phyloP scores from a whole-genome alignment of 2,113 vertebrate species.

The Planiliza haematocheilus region DNA sequence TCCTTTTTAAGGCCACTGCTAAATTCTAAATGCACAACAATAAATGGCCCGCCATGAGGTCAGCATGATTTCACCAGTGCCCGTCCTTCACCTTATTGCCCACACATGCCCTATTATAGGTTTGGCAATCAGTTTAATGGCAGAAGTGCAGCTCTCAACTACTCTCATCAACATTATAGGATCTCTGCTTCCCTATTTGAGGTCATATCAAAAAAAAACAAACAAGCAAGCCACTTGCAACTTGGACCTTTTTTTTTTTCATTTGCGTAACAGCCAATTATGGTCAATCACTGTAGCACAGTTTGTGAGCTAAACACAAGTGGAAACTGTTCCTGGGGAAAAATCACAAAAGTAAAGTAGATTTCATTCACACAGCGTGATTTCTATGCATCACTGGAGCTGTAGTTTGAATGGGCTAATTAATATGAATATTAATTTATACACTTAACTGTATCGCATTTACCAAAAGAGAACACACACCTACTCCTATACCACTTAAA shows the following conservation, averaged over 20 bases:
- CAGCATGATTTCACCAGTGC: constrained; percentile 24
- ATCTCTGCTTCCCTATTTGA: constrained; percentile 29
- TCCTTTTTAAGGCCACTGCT: constrained; percentile 1
- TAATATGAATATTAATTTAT: too few relatives aligned
- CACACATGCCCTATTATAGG: constrained; percentile 20
- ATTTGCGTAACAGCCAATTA: constrained; percentile 48
- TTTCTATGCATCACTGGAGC: constrained; percentile 7
- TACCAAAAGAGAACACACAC: constrained; percentile 8
- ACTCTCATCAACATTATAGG: constrained; percentile 26
- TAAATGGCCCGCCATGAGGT: constrained; percentile 22
- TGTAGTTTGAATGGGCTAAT: neutral
- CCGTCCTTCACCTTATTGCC: constrained; percentile 34
- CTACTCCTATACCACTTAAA: neutral
- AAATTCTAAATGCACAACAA: constrained; percentile 25
- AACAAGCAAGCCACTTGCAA: constrained; percentile 18
- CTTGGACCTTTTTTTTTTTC: constrained; percentile 12
- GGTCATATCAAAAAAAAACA: constrained; percentile 17
- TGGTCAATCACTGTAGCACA: constrained; percentile 31
- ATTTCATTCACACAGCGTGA: constrained; percentile 30
- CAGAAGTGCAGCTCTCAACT: constrained; percentile 29
- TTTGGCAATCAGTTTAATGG: constrained; percentile 36
- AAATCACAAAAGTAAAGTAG: constrained; percentile 18
- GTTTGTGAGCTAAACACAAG: constrained; percentile 29
- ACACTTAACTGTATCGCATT: constrained; percentile 12
- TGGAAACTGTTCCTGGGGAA: too few relatives aligned